Conservation (phyloP, 2,797 vertebrate genomes). For the Lepilemur ruficaudatus region DNA sequence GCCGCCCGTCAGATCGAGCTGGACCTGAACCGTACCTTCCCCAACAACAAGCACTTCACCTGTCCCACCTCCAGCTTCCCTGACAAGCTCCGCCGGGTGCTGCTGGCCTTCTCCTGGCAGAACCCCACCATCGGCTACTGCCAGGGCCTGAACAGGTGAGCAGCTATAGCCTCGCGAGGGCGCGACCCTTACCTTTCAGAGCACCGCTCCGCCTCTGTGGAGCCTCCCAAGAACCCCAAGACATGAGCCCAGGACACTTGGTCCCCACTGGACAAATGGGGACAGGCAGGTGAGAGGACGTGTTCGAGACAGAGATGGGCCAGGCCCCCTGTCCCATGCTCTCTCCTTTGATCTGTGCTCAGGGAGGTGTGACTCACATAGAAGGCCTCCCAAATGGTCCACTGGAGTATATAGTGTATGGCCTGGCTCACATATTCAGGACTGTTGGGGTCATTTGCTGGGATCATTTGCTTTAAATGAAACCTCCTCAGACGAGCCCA, state of each 20-base stretch:
- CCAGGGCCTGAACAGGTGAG: slow-evolving; percentile 95
- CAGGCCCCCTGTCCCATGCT: rapidly evolving
- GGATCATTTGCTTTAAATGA: background rate
- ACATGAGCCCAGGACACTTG: background rate
- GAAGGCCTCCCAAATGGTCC: background rate
- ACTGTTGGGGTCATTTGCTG: background rate
- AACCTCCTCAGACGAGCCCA: background rate
- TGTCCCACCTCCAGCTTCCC: slow-evolving; percentile 90
- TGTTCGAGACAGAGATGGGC: background rate
- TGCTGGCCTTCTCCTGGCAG: slow-evolving; percentile 96
- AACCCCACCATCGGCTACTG: slow-evolving; percentile 94
- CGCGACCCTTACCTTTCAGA: background rate
- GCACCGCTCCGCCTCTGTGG: background rate
- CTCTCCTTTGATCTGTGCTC: background rate
- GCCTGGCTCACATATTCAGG: background rate
- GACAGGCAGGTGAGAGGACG: background rate
- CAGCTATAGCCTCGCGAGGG: rapidly evolving
- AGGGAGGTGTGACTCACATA: background rate
- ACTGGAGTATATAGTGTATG: background rate
- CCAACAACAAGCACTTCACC: slow-evolving; percentile 92
- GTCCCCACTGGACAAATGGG: background rate
- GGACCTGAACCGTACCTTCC: slow-evolving; percentile 95
- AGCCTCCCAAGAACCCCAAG: background rate
- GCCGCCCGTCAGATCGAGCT: slow-evolving; percentile 95
- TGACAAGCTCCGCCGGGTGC: slow-evolving; percentile 90